phyloP scores from a whole-genome alignment of 2,888 invertebrate genomes.

The Amblyjoppa fuscipennis region DNA sequence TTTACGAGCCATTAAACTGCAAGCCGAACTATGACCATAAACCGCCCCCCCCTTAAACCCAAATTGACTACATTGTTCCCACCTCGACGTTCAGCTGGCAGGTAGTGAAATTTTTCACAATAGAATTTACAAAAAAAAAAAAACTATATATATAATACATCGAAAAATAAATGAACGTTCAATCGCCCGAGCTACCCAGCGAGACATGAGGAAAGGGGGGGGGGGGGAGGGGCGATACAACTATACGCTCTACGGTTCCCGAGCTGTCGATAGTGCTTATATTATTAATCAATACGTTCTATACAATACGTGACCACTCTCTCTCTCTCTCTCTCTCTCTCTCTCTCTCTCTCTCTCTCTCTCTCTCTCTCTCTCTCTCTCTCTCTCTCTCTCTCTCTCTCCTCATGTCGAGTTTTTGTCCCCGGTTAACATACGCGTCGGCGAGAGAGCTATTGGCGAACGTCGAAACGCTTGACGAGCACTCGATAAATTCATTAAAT shows the following conservation, averaged over 20 bases:
- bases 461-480: conserved; percentile 51
- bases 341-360: conserved; percentile 6
- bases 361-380: not conserved
- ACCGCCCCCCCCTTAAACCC: not conserved
- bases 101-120: conserved; percentile 11
- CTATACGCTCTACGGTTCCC: conserved; percentile 1
- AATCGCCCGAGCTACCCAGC: conserved; percentile 2
- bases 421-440: not conserved
- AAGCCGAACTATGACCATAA: not conserved
- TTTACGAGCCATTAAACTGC: not conserved
- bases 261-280: conserved; percentile 43
- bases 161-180: conserved; percentile 17
- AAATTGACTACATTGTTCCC: conserved; percentile 7
- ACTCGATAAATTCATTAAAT: conserved; percentile 63
- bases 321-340: not conserved
- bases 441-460: conserved; percentile 35
- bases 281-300: conserved; percentile 42
- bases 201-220: not conserved
- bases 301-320: conserved; percentile 26
- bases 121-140: conserved; percentile 10
- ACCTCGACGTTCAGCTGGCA: not conserved
- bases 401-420: conserved; percentile 15
- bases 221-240: not conserved
- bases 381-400: not conserved
- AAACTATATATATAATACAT: not conserved